Percentiles rank a stretch among this genome's conserved stretches.
Conservation (phyloP, 2,888 invertebrate species). For the Andrena bucephala region DNA sequence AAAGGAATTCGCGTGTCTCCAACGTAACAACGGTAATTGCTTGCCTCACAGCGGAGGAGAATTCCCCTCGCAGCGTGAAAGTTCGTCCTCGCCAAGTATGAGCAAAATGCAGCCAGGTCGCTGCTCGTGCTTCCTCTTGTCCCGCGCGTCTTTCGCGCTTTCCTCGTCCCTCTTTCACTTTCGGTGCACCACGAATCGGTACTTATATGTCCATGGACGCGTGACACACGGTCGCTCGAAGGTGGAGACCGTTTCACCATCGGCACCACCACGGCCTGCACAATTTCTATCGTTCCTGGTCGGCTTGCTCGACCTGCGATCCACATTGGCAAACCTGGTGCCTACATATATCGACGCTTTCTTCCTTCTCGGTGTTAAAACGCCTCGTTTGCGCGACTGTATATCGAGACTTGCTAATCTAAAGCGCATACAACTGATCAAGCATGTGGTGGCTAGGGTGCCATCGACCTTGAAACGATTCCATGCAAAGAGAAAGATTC, state of each 20-base stretch:
- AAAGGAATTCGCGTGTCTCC: conserved; percentile 40
- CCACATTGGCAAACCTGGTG: not conserved
- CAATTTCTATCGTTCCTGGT: not conserved
- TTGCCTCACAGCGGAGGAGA: conserved; percentile 54
- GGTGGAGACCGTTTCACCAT: conserved; percentile 41
- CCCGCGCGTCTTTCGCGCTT: conserved; percentile 37
- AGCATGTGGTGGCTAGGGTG: too few relatives aligned
- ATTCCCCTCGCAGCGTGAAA: conserved; percentile 63
- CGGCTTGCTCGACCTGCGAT: not conserved
- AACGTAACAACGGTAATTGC: conserved; percentile 50
- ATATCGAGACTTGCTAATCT: too few relatives aligned
- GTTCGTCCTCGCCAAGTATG: conserved; percentile 69
- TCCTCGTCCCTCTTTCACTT: conserved; percentile 49
- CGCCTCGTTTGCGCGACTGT: not conserved
- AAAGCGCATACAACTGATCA: too few relatives aligned
- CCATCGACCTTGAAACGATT: not conserved
- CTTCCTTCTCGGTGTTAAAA: not conserved
- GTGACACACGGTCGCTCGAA: conserved; percentile 53
- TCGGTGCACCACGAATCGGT: conserved; percentile 62
- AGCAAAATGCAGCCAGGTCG: conserved; percentile 51
- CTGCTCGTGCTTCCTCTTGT: conserved; percentile 37
- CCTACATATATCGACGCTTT: not conserved
- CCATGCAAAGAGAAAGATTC: not conserved
- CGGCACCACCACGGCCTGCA: conserved; percentile 10
- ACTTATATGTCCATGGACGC: conserved; percentile 76